A percentile compares a stretch with the other conserved stretches of the same genome.
Conservation (phyloP, 2,888 invertebrate genomes). For the Plagodis pulveraria region DNA sequence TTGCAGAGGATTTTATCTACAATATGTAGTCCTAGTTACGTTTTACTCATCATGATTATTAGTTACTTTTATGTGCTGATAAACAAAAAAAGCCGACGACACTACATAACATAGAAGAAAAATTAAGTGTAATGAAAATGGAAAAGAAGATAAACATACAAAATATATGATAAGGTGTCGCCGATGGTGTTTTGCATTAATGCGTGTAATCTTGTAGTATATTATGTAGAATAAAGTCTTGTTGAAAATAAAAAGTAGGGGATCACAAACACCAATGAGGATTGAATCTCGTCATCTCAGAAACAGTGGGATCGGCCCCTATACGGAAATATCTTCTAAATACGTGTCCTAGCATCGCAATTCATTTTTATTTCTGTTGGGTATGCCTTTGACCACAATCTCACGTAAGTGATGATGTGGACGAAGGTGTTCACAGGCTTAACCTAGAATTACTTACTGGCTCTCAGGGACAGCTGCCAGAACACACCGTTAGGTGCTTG, state of each 20-base stretch:
- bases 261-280: conserved; percentile 83
- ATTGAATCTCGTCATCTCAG: too few species aligned
- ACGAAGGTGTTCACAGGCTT: too few species aligned
- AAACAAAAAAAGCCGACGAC: conserved; percentile 71
- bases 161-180: conserved; percentile 60
- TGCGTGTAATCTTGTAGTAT: conserved; percentile 41
- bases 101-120: conserved; percentile 39
- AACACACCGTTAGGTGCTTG: too few species aligned
- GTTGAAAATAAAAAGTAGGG: conserved; percentile 73
- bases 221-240: conserved; percentile 40
- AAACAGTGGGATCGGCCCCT: too few species aligned
- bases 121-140: conserved; percentile 32
- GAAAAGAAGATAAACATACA: conserved; percentile 49
- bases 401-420: too few species aligned
- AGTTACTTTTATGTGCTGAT: conserved; percentile 83
- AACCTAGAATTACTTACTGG: too few species aligned
- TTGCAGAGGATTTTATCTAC: conserved; percentile 73
- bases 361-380: too few species aligned
- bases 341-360: too few species aligned
- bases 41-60: conserved; percentile 46
- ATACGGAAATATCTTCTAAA: too few species aligned
- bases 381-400: too few species aligned
- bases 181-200: conserved; percentile 64
- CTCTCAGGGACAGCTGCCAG: too few species aligned
- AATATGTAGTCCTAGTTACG: conserved; percentile 46